Percentiles rank a stretch among this genome's conserved stretches.
phyloP scores from a whole-genome alignment of 1,140 invertebrate species.

The Aplysia californica region DNA sequence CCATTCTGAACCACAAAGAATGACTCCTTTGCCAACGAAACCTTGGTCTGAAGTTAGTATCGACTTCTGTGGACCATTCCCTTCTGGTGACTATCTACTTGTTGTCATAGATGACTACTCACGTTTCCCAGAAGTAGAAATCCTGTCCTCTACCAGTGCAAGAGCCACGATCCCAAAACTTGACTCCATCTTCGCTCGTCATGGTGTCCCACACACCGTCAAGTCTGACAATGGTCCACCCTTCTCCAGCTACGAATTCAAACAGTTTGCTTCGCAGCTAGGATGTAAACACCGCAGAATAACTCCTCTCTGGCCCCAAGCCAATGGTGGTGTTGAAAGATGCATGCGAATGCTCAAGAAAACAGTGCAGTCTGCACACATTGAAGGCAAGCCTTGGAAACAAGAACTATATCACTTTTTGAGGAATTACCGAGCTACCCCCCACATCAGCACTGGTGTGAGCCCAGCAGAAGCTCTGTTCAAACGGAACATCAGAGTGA shows the following conservation, averaged over 20 bases:
- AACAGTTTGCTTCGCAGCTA: not conserved
- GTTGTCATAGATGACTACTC: constrained; percentile 48
- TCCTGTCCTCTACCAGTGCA: constrained; percentile 34
- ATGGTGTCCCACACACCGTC: constrained; percentile 14
- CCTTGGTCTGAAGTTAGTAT: constrained; percentile 43
- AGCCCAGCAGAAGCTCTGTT: not conserved
- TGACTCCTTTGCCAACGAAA: constrained; percentile 32
- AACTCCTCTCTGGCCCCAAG: constrained; percentile 21
- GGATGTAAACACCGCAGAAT: constrained; percentile 16
- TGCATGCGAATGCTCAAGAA: not conserved
- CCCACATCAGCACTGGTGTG: not conserved
- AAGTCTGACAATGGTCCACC: constrained; percentile 19
- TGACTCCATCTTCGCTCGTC: constrained; percentile 34
- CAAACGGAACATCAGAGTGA: too few species aligned
- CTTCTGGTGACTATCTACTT: constrained; percentile 41
- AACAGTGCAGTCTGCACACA: not conserved
- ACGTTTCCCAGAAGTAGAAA: constrained; percentile 45
- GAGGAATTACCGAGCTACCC: not conserved
- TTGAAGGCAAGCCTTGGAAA: not conserved
- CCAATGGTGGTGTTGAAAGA: constrained; percentile 25
- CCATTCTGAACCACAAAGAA: constrained; percentile 43
- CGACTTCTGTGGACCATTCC: constrained; percentile 48
- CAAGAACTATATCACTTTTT: not conserved
- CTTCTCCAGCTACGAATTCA: not conserved
- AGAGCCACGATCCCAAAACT: constrained; percentile 30